phyloP scores from a whole-genome alignment of 2,113 vertebrate genomes.

The Melanocharis versteri region DNA sequence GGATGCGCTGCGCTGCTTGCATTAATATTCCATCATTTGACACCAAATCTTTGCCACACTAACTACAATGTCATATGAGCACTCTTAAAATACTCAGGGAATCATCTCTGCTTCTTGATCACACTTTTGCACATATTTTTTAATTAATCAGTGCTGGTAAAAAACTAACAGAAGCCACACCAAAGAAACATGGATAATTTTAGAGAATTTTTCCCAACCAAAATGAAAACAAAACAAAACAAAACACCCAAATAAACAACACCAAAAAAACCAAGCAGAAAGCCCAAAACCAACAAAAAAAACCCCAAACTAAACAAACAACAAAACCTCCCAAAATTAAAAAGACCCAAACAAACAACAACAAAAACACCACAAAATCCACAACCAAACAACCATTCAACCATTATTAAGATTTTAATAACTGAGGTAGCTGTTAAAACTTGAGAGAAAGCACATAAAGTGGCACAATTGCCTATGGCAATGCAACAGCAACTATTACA shows the following conservation, averaged over 20 bases:
- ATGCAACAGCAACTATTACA: neutral
- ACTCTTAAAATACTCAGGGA: neutral
- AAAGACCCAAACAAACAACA: neutral
- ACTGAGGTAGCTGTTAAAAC: neutral
- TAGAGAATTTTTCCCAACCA: neutral
- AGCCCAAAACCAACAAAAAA: neutral
- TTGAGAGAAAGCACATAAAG: neutral
- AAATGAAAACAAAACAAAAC: neutral
- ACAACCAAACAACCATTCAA: neutral
- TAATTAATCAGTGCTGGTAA: neutral
- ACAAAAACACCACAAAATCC: neutral
- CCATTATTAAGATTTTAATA: neutral
- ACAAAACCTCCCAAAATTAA: neutral
- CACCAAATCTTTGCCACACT: neutral
- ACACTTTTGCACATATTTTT: neutral
- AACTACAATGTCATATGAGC: too few relatives aligned
- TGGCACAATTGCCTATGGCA: neutral
- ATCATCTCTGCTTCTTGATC: neutral
- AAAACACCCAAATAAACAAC: neutral
- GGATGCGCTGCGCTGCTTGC: fast-evolving
- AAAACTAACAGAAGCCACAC: neutral
- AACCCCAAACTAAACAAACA: neutral
- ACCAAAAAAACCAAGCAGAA: neutral
- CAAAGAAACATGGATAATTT: neutral
- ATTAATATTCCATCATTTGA: too few relatives aligned